phyloP scores from a whole-genome alignment of 2,888 invertebrate genomes.

The Thelaira solivaga region DNA sequence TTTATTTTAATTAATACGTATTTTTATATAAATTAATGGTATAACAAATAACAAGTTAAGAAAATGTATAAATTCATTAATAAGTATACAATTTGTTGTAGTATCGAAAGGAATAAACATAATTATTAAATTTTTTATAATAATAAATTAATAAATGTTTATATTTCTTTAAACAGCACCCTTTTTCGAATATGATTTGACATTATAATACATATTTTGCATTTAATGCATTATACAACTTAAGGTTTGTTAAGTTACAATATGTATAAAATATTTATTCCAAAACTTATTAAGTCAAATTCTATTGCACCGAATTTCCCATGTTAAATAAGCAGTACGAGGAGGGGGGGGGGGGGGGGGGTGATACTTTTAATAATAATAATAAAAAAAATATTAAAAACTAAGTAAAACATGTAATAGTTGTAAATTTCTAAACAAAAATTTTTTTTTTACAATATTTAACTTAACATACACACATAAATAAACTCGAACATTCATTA shows the following conservation, averaged over 20 bases:
- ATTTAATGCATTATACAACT: conserved; percentile 33
- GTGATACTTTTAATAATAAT: no score
- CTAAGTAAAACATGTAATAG: background rate
- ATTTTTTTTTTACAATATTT: conserved; percentile 45
- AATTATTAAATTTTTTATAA: conserved; percentile 18
- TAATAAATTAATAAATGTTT: conserved; percentile 37
- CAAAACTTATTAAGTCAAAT: conserved; percentile 28
- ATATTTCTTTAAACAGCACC: conserved; percentile 33
- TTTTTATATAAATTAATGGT: conserved; percentile 55
- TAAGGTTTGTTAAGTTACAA: conserved; percentile 21
- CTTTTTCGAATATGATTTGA: conserved; percentile 6
- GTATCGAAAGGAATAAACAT: conserved; percentile 23
- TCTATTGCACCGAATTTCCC: conserved; percentile 59
- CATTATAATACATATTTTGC: background rate
- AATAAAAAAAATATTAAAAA: background rate
- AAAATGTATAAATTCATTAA: conserved; percentile 48
- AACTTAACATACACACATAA: conserved; percentile 34
- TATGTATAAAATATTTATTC: conserved; percentile 19
- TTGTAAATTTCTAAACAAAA: conserved; percentile 33
- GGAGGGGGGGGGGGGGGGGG: no score
- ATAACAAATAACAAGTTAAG: conserved; percentile 61
- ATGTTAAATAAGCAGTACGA: conserved; percentile 15
- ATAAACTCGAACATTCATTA: conserved; percentile 20
- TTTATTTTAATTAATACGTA: conserved; percentile 48
- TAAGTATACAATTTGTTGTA: conserved; percentile 22